Percentiles rank a stretch among this genome's conserved stretches.
Conservation (phyloP, 1,140 invertebrate genomes). For the Drosophila sturtevanti region DNA sequence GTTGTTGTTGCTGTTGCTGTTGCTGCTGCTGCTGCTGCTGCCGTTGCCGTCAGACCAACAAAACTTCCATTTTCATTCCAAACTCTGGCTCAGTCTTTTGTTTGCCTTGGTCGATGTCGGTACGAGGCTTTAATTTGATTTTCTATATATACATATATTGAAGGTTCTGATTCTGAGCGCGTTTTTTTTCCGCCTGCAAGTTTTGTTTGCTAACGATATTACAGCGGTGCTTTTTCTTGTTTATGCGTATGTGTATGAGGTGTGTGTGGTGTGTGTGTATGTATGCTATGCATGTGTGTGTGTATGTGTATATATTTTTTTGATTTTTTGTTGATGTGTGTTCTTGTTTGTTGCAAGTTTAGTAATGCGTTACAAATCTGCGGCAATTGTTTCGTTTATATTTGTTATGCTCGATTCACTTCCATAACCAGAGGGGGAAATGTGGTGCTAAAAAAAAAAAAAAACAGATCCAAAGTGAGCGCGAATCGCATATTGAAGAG, state of each 20-base stretch:
- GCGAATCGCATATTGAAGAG: constrained; percentile 13
- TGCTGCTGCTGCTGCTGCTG: constrained; percentile 41
- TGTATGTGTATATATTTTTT: constrained; percentile 25
- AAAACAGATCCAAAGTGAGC: constrained; percentile 13
- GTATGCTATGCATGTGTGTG: constrained; percentile 10
- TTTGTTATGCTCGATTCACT: constrained; percentile 68
- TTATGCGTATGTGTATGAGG: constrained; percentile 22
- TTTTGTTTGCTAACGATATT: constrained; percentile 11
- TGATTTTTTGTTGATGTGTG: background rate
- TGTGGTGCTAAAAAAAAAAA: constrained; percentile 36
- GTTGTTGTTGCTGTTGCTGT: constrained; percentile 41
- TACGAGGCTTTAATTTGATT: constrained; percentile 37
- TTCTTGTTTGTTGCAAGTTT: constrained; percentile 48
- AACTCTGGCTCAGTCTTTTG: constrained; percentile 67
- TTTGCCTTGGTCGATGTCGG: constrained; percentile 53
- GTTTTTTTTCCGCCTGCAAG: constrained; percentile 30
- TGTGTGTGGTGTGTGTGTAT: background rate
- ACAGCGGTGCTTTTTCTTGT: constrained; percentile 25
- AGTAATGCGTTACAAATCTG: constrained; percentile 68
- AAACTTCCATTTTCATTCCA: constrained; percentile 41
- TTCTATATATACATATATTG: constrained; percentile 25
- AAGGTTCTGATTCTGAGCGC: constrained; percentile 46
- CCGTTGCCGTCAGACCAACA: constrained; percentile 57
- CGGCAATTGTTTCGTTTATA: constrained; percentile 64
- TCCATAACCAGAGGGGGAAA: constrained; percentile 25